phyloP scores from a whole-genome alignment of 2,113 vertebrate species.

The Elephas maximus region DNA sequence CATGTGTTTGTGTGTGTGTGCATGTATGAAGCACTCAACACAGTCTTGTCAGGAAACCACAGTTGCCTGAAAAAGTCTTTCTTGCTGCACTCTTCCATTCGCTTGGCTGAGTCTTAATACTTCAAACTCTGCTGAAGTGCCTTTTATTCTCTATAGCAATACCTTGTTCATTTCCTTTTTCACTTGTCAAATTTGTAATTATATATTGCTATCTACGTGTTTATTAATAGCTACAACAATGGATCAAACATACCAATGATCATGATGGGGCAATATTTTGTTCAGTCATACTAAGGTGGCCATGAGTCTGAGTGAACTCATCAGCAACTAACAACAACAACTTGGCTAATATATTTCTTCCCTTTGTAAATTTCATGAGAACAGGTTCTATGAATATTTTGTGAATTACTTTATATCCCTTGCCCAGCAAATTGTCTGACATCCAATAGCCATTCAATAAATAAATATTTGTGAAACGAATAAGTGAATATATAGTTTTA shows the following conservation, averaged over 20 bases:
- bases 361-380: not conserved
- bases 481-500: not conserved
- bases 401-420: slow-evolving; percentile 15
- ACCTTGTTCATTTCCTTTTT: not conserved
- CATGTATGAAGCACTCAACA: not conserved
- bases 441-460: not conserved
- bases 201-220: not conserved
- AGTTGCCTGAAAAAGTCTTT: not conserved
- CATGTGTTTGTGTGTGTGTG: not conserved
- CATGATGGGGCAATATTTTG: not conserved
- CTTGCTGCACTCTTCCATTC: not conserved
- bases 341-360: not conserved
- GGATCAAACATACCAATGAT: not conserved
- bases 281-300: not conserved
- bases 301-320: not conserved
- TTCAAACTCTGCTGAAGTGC: not conserved
- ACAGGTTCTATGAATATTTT: not conserved
- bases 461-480: not conserved
- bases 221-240: not conserved
- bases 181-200: not conserved
- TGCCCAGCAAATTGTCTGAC: not conserved
- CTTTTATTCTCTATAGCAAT: not conserved
- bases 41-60: not conserved
- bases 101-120: not conserved
- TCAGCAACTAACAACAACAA: not conserved